Base-by-base conservation (phyloP, 2,113 vertebrate genomes). In the Perognathus longimembris region DNA sequence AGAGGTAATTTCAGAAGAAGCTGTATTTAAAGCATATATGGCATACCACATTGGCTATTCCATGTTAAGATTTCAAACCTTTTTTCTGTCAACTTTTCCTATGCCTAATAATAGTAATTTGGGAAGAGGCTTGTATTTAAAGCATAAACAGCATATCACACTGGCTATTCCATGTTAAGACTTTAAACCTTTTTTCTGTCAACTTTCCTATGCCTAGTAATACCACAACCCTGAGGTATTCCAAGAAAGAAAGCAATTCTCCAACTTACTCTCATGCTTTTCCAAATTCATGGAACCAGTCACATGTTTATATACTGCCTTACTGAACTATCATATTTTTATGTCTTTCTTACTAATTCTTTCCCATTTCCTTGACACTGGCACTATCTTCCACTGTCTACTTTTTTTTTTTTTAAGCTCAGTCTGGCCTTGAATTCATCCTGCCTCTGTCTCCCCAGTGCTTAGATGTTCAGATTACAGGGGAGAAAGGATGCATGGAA, bases 231-330 rank as follows among this genome's bases (percentile, higher is more conserved):
- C 42, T 89, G 61, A 84, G 61, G 66, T 34, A 81, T 66, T 63
- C 70, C 69, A 85, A 85, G 70, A 88, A 84, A 95, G 32, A 54
- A 92, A 92, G 91, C 30, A 79, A 92, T 45, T 75, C 88, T 86
- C 59, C 66, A 90, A 88, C 50, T 90, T 77, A 88, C 6, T 81
- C n/a, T 88, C 54, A 66, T 54, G 82, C 64, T 63, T 88, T 85
- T 45, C 66, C 21, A 82, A 75, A 93, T 50, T 75, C 11, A 90
- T 12, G 28, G 12, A 91, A 80, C n/a, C 30, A 45, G 24, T 57
- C 30, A 45, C 21, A 14, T 59, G 5, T 77, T 45, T 69, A 74
- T 64, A 73, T 24, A 24, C 24, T 82, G 64, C 38, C n/a, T 54
- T 57, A 82, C 32, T 28, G 22, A n/a, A 59, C 34, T 89, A 36